A percentile compares a stretch with the other conserved stretches of the same genome.
Evolutionary conservation across 2,888 invertebrate species (phyloP).

Genomic region (Zelleria hepariella): DNA sequence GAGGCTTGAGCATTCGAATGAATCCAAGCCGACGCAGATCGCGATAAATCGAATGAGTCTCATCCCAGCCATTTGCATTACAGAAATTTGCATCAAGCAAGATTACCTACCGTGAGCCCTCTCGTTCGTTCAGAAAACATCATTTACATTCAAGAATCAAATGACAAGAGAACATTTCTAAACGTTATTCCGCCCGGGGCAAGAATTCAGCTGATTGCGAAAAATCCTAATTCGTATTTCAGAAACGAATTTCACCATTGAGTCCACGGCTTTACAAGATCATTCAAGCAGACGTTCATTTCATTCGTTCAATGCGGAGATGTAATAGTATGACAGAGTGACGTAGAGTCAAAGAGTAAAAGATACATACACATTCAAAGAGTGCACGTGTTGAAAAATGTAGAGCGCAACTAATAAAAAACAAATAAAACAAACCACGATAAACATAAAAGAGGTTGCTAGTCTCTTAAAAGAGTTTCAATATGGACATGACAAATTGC

Average conservation of each 20-base stretch:
- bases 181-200: neutral
- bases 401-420: too few relatives aligned
- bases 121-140: neutral
- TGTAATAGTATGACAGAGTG: neutral
- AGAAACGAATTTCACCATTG: neutral
- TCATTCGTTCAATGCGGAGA: neutral
- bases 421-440: too few relatives aligned
- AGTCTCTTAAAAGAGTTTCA: too few relatives aligned
- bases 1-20: too few relatives aligned
- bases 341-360: neutral
- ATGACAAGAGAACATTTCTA: neutral
- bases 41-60: neutral
- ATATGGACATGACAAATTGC: too few relatives aligned
- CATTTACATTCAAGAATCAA: neutral
- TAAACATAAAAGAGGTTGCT: too few relatives aligned
- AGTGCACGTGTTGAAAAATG: neutral
- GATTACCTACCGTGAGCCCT: neutral
- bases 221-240: neutral
- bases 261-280: neutral
- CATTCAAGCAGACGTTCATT: constrained; percentile 1
- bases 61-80: neutral
- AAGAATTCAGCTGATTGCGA: neutral
- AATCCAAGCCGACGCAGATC: neutral
- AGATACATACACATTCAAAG: too few relatives aligned
- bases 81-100: neutral